These are phyloP conservation scores for Tholera decimalis DNA, from an alignment of 2,888 invertebrate species.

Conservation along the genomic window DNA sequence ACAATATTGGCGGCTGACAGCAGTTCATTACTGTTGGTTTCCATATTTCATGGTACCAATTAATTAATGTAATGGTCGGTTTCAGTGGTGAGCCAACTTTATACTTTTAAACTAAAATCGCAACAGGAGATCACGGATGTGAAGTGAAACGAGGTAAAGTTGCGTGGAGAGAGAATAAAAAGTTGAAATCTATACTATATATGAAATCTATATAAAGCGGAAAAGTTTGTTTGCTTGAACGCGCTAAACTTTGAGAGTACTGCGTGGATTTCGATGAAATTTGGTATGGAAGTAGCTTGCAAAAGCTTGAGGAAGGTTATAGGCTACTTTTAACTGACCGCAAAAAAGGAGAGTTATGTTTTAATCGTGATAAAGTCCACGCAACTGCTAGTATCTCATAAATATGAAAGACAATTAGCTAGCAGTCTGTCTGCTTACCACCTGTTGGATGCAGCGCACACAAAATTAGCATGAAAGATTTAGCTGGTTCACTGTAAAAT, in stretches of 20 bases:
- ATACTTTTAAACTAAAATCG: slow-evolving; percentile 39
- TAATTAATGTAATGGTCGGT: slow-evolving; percentile 27
- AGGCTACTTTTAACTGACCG: too few relatives aligned
- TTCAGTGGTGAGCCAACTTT: slow-evolving; percentile 28
- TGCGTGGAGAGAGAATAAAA: slow-evolving; percentile 63
- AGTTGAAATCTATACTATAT: too few relatives aligned
- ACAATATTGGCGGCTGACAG: neutral
- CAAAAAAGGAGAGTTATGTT: too few relatives aligned
- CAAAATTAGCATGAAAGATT: slow-evolving; percentile 38
- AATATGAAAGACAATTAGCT: slow-evolving; percentile 81
- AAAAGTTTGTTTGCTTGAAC: too few relatives aligned
- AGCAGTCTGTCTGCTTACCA: slow-evolving; percentile 70
- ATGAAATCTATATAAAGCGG: too few relatives aligned
- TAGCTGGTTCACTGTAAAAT: too few relatives aligned
- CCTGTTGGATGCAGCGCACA: slow-evolving; percentile 72
- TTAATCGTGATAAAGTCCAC: too few relatives aligned
- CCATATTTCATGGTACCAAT: slow-evolving; percentile 22
- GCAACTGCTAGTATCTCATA: too few relatives aligned
- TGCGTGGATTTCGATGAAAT: too few relatives aligned
- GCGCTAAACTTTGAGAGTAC: too few relatives aligned
- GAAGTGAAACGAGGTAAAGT: slow-evolving; percentile 65
- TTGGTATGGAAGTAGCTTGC: too few relatives aligned
- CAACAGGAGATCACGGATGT: slow-evolving; percentile 13
- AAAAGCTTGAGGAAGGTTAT: too few relatives aligned
- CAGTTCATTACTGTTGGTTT: slow-evolving; percentile 25